phyloP scores from a whole-genome alignment of 2,113 vertebrate genomes.

The Miniopterus natalensis region DNA sequence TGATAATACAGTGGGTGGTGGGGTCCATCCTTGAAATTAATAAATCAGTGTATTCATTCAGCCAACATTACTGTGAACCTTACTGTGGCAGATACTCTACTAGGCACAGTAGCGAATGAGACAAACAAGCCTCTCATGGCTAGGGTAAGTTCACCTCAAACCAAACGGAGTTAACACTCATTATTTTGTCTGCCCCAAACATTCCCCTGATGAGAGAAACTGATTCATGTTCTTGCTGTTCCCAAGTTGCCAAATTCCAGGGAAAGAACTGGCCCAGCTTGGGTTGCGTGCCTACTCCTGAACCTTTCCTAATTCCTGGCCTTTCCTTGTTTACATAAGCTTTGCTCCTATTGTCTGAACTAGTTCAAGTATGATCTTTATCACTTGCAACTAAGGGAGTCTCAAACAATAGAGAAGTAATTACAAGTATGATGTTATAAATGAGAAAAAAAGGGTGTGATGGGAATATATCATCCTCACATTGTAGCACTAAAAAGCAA shows the following conservation, averaged over 20 bases:
- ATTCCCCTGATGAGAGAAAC: slow-evolving; percentile 53
- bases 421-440: neutral
- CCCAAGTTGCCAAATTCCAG: slow-evolving; percentile 36
- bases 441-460: slow-evolving; percentile 40
- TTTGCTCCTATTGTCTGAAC: neutral
- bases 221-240: slow-evolving; percentile 40
- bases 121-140: neutral
- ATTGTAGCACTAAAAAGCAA: slow-evolving; percentile 38
- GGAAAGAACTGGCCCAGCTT: neutral
- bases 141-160: slow-evolving; percentile 44
- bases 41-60: slow-evolving; percentile 43
- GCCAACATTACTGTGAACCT: neutral
- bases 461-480: neutral
- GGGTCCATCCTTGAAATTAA: neutral
- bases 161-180: slow-evolving; percentile 11
- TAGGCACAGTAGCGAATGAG: neutral
- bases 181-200: neutral
- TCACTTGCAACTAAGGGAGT: neutral
- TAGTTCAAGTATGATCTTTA: slow-evolving; percentile 46
- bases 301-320: neutral
- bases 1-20: neutral
- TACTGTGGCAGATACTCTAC: neutral
- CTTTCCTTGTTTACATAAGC: slow-evolving; percentile 41
- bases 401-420: slow-evolving; percentile 47
- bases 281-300: neutral